These are phyloP conservation scores for Antitype chi DNA, from an alignment of 2,888 invertebrate genomes.

Conservation along the genomic window DNA sequence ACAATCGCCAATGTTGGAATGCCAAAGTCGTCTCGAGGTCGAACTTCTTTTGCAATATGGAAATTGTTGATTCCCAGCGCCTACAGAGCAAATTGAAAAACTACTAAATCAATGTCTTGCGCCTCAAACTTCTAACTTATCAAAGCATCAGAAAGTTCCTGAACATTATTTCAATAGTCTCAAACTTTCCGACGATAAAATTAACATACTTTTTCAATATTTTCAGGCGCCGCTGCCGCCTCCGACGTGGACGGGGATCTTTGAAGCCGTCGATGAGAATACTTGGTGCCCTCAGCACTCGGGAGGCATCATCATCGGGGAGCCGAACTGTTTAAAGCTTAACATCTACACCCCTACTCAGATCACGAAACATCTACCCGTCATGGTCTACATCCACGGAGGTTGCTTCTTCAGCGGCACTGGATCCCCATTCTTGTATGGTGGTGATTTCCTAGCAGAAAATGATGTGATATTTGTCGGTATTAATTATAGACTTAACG, in stretches of 20 bases:
- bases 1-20: constrained; percentile 12
- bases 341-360: constrained; percentile 81
- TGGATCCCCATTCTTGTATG: constrained; percentile 90
- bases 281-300: constrained; percentile 83
- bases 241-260: constrained; percentile 82
- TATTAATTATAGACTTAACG: constrained; percentile 91
- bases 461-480: constrained; percentile 91
- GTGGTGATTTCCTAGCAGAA: constrained; percentile 91
- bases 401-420: constrained; percentile 91
- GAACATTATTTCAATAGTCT: constrained; percentile 53
- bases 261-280: constrained; percentile 84
- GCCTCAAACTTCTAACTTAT: constrained; percentile 54
- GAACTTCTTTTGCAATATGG: constrained; percentile 35
- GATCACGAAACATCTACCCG: constrained; percentile 81
- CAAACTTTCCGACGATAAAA: constrained; percentile 49
- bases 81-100: constrained; percentile 55
- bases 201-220: constrained; percentile 45
- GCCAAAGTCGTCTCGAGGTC: constrained; percentile 33
- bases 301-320: constrained; percentile 76
- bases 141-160: constrained; percentile 51
- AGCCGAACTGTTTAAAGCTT: constrained; percentile 83
- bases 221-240: constrained; percentile 86
- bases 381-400: constrained; percentile 92
- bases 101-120: constrained; percentile 53
- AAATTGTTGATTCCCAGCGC: constrained; percentile 27